Evolutionary conservation across 2,888 invertebrate species (phyloP), one percentile per base, ranked within the genome.

Genomic region (Micoletzkya japonica): DNA sequence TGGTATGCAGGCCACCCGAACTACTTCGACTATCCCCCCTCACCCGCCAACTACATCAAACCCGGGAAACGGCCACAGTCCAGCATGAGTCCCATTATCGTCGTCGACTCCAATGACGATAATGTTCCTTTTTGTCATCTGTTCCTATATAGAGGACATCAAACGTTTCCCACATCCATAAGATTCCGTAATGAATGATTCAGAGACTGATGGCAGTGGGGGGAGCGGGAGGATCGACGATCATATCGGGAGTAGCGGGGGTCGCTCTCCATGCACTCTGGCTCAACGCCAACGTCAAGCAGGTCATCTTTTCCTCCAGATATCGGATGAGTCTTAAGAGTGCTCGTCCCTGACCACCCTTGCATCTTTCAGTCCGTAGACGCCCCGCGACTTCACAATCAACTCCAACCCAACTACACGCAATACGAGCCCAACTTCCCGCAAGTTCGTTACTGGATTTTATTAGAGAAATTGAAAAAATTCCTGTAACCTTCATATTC

Each of bases 31-130:
- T 81, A 86, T 37, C 82, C 84, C 10, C 91, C 95, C 0, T 92
- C 93, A 0, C 90, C 91, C 0, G 91, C 91, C 2, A 97, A 96
- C 87, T 91, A 90, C 85, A 91, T 95, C 61, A 88, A 87, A 34
- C 92, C 94, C 0, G 91, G 91, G 2, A 92, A 93, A 84, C 89
- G 92, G 44, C 93, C 95, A 0, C 87, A 94, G 80, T 94, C 94
- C 28, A 94, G 94, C 0, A 95, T 94, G 93, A 90, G 90, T 73
- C 95, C 95, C 0, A 88, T 91, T 20, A 90, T 96, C 63, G 87
- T 95, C n/a, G 86, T 92, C 2, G 90, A 91, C 77, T 86, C 50
- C 86, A 93, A 93, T 86, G 90, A 92, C 80, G 91, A 91, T 83
- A 93, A 93, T 92, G 92, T 93, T 80, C 93, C 93, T 86, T n/a